Evolutionary conservation across 2,888 invertebrate species (phyloP).

Genomic region (Cheilosia scutellata): DNA sequence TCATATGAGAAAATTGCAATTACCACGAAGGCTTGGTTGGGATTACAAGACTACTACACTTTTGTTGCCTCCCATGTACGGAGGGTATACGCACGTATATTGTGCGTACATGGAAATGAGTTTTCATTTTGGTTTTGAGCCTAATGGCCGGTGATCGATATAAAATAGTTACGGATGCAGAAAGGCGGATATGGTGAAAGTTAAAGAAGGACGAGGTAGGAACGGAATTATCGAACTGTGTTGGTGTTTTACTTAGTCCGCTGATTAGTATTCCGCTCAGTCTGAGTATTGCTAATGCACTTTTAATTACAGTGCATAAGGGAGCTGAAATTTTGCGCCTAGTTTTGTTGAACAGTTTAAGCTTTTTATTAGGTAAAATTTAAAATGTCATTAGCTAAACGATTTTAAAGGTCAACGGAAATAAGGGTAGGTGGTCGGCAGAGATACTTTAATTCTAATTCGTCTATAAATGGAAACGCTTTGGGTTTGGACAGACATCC

Average conservation of each 20-base stretch:
- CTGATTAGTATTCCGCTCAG: slow-evolving; percentile 42
- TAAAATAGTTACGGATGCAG: slow-evolving; percentile 29
- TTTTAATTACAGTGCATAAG: slow-evolving; percentile 58
- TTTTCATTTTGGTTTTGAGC: neutral
- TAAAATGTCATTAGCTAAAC: slow-evolving; percentile 1
- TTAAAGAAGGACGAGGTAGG: slow-evolving; percentile 15
- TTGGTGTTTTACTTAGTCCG: slow-evolving; percentile 4
- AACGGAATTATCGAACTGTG: neutral
- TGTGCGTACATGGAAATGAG: slow-evolving; percentile 11
- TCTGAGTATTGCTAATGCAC: slow-evolving; percentile 44
- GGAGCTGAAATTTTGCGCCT: neutral
- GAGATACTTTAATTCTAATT: neutral
- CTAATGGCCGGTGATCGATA: slow-evolving; percentile 47
- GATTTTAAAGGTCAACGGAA: neutral
- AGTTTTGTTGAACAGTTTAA: slow-evolving; percentile 29
- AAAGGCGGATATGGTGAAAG: slow-evolving; percentile 18
- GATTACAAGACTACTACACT: neutral
- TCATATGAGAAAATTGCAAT: slow-evolving; percentile 28
- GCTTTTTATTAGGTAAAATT: neutral
- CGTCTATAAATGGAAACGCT: too few relatives aligned
- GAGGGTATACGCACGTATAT: neutral
- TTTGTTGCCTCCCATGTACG: neutral
- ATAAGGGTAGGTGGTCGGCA: neutral
- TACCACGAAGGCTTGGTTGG: slow-evolving; percentile 13
- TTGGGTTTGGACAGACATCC: too few relatives aligned